Conservation (phyloP, 2,888 invertebrate genomes). For the Mythimna impura region DNA sequence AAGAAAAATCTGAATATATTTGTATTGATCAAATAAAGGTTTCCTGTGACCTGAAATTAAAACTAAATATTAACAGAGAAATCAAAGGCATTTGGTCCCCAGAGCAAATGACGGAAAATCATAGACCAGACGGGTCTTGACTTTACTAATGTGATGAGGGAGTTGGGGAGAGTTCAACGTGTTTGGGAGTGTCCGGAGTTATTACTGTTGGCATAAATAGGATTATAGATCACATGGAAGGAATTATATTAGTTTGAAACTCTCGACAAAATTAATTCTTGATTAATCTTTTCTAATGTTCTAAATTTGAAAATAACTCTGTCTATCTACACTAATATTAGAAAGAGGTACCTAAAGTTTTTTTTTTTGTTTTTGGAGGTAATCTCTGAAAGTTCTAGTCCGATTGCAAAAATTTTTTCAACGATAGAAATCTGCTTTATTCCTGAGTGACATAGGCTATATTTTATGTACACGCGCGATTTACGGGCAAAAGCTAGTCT, state of each 20-base stretch:
- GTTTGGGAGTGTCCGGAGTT: not conserved
- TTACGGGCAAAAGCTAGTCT: too few species aligned
- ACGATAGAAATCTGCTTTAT: too few species aligned
- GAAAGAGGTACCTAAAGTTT: too few species aligned
- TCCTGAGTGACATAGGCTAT: too few species aligned
- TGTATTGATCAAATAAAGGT: not conserved
- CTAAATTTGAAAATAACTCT: too few species aligned
- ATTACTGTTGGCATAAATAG: not conserved
- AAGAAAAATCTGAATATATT: not conserved
- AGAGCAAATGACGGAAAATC: constrained; percentile 19
- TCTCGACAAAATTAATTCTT: not conserved
- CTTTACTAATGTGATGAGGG: constrained; percentile 52
- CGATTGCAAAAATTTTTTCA: too few species aligned
- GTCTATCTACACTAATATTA: too few species aligned
- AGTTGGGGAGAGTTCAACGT: constrained; percentile 32
- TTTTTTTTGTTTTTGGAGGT: too few species aligned
- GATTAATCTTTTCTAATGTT: not conserved
- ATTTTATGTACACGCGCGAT: too few species aligned
- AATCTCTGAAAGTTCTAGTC: too few species aligned
- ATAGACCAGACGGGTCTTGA: constrained; percentile 25
- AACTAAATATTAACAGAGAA: not conserved
- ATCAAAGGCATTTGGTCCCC: constrained; percentile 23
- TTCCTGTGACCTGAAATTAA: not conserved
- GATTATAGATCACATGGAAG: not conserved
- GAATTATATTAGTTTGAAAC: not conserved